A percentile compares a stretch with the other conserved stretches of the same genome.
Conservation (phyloP, 2,797 vertebrate species). For the Hozukius guyotensis region DNA sequence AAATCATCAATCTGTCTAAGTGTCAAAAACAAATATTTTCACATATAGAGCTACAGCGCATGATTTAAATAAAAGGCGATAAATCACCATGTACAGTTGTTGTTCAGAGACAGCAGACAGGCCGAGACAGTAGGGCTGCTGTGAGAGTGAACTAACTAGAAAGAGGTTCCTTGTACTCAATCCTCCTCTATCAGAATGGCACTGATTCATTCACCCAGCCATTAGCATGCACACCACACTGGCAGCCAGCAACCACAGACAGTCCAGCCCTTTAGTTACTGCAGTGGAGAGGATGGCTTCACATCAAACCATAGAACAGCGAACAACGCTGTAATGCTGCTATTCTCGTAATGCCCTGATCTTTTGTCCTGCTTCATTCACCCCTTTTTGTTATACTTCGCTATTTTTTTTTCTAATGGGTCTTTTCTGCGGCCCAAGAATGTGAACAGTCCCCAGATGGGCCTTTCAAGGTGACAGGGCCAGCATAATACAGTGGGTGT, state of each 20-base stretch:
- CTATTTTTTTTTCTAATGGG: conserved; percentile 6
- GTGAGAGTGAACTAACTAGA: conserved; percentile 58
- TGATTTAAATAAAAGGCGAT: conserved; percentile 5
- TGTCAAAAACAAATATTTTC: neutral
- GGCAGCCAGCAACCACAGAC: conserved; percentile 65
- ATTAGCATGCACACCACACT: conserved; percentile 79
- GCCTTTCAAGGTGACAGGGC: conserved; percentile 76
- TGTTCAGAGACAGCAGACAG: conserved; percentile 42
- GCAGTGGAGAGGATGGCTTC: conserved; percentile 51
- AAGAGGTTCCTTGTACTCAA: conserved; percentile 73
- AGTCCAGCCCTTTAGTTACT: conserved; percentile 63
- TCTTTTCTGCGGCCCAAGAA: conserved; percentile 49
- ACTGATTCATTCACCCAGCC: conserved; percentile 71
- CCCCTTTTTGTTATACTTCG: conserved; percentile 18
- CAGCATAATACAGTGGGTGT: conserved; percentile 74
- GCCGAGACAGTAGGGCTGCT: conserved; percentile 54
- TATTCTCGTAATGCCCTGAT: neutral
- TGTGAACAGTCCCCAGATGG: conserved; percentile 59
- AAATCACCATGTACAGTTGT: conserved; percentile 35
- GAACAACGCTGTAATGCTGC: conserved; percentile 22
- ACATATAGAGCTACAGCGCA: neutral
- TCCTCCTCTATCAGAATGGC: conserved; percentile 72
- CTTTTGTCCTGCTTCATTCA: conserved; percentile 39
- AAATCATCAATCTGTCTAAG: neutral
- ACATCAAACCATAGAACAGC: conserved; percentile 37